Evolutionary conservation across 2,113 vertebrate species (phyloP), one percentile per base, ranked within the genome.

Genomic region (Hippoglossus stenolepis): DNA sequence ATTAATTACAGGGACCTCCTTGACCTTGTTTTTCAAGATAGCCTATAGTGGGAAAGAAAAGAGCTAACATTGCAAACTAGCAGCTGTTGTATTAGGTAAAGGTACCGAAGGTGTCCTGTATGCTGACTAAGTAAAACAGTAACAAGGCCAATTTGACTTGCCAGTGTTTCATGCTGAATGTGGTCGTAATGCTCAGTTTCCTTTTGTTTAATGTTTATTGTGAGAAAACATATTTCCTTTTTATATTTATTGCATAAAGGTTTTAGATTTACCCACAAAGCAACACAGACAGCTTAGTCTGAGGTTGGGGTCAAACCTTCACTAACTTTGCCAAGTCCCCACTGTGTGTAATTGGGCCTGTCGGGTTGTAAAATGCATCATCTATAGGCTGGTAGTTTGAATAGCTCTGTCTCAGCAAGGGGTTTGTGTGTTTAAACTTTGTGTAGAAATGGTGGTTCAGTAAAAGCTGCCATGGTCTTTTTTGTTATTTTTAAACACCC

Each of bases 361-460:
- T 31, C 49, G 53, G 66, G 54, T 47, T 65, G 59, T 75, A 65
- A 75, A 80, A 75, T 15, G 45, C 43, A 53, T 81, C 40, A 53
- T 70, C 31, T 61, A 38, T 38, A 51, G n/a, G 70, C 10, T 35
- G 31, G 63, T 31, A 12, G 49, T 64, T 69, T 74, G 58, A 74
- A 58, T 40, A 28, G 70, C 49, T 79, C 15, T 53, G 43, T 40
- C 53, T 57, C 53, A 43, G 66, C 66, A 40, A 24, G 53, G n/a
- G 66, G n/a, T 10, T 35, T 35, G 47, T 54, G 65, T 9, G 49
- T 69, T 53, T 64, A 40, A 56, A 68, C 14, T 60, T 45, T 43
- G 35, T 62, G 47, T 24, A 17, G 31, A 54, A 3, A 40, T 38
- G 20, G 15, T 5, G 20, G 15, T 6, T 38, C 11, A 35, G 63